Conservation (phyloP, 1,140 invertebrate species). For the Drosophila pseudoananassae region DNA sequence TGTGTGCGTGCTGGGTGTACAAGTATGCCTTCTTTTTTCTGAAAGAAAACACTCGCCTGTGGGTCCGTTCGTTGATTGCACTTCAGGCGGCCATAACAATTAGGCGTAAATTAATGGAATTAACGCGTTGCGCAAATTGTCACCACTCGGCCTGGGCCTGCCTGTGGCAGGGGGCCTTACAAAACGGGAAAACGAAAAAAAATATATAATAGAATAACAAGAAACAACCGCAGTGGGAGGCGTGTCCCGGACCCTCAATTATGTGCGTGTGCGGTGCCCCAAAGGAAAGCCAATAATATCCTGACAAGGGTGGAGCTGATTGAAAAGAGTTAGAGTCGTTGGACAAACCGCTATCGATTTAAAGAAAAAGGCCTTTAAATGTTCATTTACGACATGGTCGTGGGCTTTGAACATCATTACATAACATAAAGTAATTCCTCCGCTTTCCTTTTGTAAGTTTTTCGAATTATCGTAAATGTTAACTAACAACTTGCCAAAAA, state of each 20-base stretch:
- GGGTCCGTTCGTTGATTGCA: slow-evolving; percentile 64
- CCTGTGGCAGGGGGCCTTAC: slow-evolving; percentile 1
- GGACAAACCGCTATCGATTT: not conserved
- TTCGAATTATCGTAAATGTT: slow-evolving; percentile 48
- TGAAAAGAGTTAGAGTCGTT: slow-evolving; percentile 8
- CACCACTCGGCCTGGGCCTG: slow-evolving; percentile 29
- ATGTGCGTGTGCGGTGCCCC: slow-evolving; percentile 4
- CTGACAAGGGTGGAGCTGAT: slow-evolving; percentile 8
- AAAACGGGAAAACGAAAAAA: not conserved
- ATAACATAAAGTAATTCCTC: slow-evolving; percentile 6
- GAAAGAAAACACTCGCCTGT: slow-evolving; percentile 41
- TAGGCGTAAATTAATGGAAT: slow-evolving; percentile 77
- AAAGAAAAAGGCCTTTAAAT: not conserved
- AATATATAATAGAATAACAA: not conserved
- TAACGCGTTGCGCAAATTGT: slow-evolving; percentile 73
- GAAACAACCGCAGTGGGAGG: slow-evolving; percentile 4
- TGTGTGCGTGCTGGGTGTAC: slow-evolving; percentile 35
- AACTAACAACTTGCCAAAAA: slow-evolving; percentile 50
- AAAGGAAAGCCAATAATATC: slow-evolving; percentile 7
- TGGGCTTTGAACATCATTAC: not conserved
- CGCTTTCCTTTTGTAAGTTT: slow-evolving; percentile 16
- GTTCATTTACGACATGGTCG: slow-evolving; percentile 3
- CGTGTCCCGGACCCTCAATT: slow-evolving; percentile 15
- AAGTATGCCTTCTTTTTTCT: slow-evolving; percentile 15
- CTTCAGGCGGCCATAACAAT: slow-evolving; percentile 76